Evolutionary conservation across 1,140 invertebrate species (phyloP).

Genomic region (Aculops lycopersici): DNA sequence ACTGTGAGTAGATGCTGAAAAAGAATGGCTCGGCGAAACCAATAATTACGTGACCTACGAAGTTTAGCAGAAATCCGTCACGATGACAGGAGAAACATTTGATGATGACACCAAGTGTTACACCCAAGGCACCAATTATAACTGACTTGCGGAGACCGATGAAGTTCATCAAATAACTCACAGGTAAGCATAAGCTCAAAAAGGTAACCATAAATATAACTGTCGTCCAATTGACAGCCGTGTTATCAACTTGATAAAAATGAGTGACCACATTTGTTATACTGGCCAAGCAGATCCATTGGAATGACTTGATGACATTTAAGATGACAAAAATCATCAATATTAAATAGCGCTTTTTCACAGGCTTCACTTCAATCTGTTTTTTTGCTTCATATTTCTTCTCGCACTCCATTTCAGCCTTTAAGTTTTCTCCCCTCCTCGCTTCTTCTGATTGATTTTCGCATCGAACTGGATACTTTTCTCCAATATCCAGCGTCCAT

Average conservation of each 20-base stretch:
- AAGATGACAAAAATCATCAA: too few relatives aligned
- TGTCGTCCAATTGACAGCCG: constrained; percentile 66
- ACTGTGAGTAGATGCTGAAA: constrained; percentile 19
- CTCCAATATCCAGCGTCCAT: too few relatives aligned
- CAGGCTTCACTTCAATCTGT: too few relatives aligned
- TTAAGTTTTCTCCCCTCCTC: too few relatives aligned
- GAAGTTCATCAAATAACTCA: constrained; percentile 62
- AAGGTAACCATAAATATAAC: constrained; percentile 91
- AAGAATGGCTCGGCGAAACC: constrained; percentile 21
- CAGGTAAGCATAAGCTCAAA: constrained; percentile 80
- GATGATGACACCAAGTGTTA: constrained; percentile 58
- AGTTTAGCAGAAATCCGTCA: constrained; percentile 11
- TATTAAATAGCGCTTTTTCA: too few relatives aligned
- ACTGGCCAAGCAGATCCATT: constrained; percentile 11
- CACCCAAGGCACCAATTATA: constrained; percentile 56
- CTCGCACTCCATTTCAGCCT: too few relatives aligned
- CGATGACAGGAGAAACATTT: constrained; percentile 20
- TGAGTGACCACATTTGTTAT: constrained; percentile 6
- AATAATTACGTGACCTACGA: constrained; percentile 18
- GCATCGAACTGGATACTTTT: too few relatives aligned
- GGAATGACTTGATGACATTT: constrained; percentile 10
- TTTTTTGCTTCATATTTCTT: too few relatives aligned
- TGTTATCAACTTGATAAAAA: constrained; percentile 7
- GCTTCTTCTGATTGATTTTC: too few relatives aligned
- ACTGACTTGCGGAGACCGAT: constrained; percentile 52